These are phyloP conservation scores for Ursus arctos DNA, from an alignment of 2,113 vertebrate species.

Conservation along the genomic window DNA sequence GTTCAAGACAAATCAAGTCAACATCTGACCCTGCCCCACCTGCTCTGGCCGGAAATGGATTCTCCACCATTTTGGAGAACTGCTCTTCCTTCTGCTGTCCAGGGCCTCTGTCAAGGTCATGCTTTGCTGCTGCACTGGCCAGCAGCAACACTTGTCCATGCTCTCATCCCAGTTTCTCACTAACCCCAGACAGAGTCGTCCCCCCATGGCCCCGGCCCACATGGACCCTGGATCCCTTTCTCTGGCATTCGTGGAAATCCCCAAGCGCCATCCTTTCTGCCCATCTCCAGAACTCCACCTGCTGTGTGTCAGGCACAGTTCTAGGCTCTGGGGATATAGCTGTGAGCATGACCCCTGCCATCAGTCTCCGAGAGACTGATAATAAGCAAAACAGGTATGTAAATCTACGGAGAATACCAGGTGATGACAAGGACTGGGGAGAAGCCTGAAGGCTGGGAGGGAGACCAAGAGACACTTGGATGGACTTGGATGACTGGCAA, in stretches of 20 bases:
- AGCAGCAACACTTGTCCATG: accelerated
- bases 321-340: background rate
- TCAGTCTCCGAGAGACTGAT: background rate
- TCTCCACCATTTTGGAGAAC: background rate
- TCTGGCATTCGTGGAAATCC: background rate
- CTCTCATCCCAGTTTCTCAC: background rate
- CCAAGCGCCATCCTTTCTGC: background rate
- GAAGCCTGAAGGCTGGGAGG: background rate
- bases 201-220: background rate
- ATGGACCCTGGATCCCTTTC: background rate
- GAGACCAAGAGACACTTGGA: background rate
- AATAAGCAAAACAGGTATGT: background rate
- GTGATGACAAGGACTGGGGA: background rate
- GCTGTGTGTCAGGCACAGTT: background rate
- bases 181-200: background rate
- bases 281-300: background rate
- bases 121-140: background rate
- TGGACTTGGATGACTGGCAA: too few relatives aligned
- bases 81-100: background rate
- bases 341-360: background rate
- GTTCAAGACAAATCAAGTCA: background rate
- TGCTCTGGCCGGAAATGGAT: background rate
- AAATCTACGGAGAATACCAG: background rate
- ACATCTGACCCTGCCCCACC: background rate
- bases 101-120: background rate